Evolutionary conservation across 2,888 invertebrate species (phyloP).

Genomic region (Melanostoma scalare): DNA sequence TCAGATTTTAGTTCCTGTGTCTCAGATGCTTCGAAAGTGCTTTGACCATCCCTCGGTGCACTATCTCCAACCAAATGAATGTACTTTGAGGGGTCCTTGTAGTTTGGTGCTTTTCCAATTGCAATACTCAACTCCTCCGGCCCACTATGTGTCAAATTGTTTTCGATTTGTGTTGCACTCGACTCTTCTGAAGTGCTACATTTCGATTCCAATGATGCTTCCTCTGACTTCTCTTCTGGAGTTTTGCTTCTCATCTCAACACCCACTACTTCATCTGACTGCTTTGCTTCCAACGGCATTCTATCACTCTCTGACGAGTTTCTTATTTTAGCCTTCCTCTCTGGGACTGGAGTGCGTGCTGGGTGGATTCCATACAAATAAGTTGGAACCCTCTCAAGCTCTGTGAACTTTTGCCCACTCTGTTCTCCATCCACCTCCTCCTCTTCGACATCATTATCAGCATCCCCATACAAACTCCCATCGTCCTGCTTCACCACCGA

Average conservation of each 20-base stretch:
- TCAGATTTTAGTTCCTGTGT: no score
- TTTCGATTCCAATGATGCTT: conserved; percentile 51
- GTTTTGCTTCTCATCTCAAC: conserved; percentile 1
- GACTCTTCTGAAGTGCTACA: conserved; percentile 60
- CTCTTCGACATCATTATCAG: conserved; percentile 17
- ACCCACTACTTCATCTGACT: conserved; percentile 34
- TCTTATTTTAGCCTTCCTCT: conserved; percentile 26
- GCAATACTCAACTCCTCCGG: background rate
- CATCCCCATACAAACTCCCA: conserved; percentile 47
- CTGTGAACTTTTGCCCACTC: conserved; percentile 49
- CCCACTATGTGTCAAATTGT: conserved; percentile 1
- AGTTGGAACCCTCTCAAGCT: conserved; percentile 73
- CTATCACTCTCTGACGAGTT: conserved; percentile 22
- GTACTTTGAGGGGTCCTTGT: background rate
- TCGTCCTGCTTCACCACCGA: conserved; percentile 19
- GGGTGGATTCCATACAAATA: conserved; percentile 75
- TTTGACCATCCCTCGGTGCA: no score
- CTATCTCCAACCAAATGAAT: no score
- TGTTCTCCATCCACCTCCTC: background rate
- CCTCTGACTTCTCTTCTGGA: conserved; percentile 55
- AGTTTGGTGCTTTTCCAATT: background rate
- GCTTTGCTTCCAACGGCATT: conserved; percentile 25
- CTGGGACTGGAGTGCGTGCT: conserved; percentile 41
- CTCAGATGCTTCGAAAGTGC: no score
- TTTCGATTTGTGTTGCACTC: conserved; percentile 60